Evolutionary conservation across 2,888 invertebrate genomes (phyloP), one percentile per base, ranked within the genome.

Genomic region (Timema cristinae): DNA sequence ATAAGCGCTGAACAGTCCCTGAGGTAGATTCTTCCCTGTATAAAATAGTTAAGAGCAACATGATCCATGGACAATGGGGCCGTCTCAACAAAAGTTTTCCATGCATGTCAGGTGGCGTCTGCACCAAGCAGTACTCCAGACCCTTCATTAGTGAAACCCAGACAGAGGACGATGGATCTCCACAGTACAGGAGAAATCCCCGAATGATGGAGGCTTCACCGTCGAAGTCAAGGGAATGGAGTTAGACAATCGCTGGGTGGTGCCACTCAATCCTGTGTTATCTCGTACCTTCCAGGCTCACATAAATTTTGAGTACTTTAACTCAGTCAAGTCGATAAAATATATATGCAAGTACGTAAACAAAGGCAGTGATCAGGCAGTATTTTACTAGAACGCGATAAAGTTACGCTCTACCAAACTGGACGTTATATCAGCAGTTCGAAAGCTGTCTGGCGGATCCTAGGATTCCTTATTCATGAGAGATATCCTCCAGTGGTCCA

Each of bases 51-150:
- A 78, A 15, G 5, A 77, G 66, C 69, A n/a, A 80, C 68, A 83
- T 82, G 79, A 78, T 80, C 69, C 81, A 81, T 77, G 80, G 80
- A 32, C 79, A 79, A 32, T 79, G 80, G 73, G 79, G 79, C 48
- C 16, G 50, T 52, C 52, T 75, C 7, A 80, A 80, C 71, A 48
- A 68, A 7, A 72, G 68, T 54, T 70, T 47, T 56, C 75, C 77
- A 1, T 80, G 79, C 74, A 79, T 78, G 78, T 67, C 68, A 49
- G 73, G 76, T 50, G 70, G 11, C 5, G n/a, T 15, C 6, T 70
- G 70, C 59, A 49, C 10, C 0, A 83, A 84, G 75, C 75, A 76
- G 13, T 83, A 78, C 74, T 82, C 81, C n/a, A 59, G 75, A 51
- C 11, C 68, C 32, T 75, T 77, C 48, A 59, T 73, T 13, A 78